Base-by-base conservation (phyloP, 2,888 invertebrate species). In the Hydraecia micacea region DNA sequence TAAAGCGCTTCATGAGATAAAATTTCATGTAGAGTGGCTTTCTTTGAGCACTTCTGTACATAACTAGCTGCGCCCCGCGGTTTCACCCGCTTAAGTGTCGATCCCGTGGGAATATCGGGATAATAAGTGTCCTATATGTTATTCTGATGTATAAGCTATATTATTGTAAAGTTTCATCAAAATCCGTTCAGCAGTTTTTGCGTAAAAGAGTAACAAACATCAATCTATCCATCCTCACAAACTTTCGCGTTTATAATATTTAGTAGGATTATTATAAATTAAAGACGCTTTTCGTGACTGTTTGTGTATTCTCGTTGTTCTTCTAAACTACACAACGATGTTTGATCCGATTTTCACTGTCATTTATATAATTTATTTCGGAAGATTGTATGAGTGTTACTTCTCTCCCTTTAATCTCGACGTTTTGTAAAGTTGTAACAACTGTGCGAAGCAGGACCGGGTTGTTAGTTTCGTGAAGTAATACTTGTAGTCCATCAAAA, bases 1-100 rank as follows among this genome's bases (percentile, higher is more conserved):
- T n/a, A 21, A 46, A 75, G 65, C 69, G 58, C 32, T 69, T 69
- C 32, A 36, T 49, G 25, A 58, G 52, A 80, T 80, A 21, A 49
- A 75, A 69, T 80, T 60, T 65, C 32, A 49, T 28, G 36, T 76
- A 21, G 21, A 49, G 52, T 52, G 39, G 28, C 13, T 52, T 81
- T 63, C 63, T 21, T 36, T 11, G 11, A 62, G 58, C 25, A 25
- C 25, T 55, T 46, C 5, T 46, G 0, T 55, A 25, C 9, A 25
- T 25, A 25, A 36, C 36, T 36, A 36, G 36, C 36, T 36, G 36
- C 6, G 36, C 36, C 36, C 36, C 36, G 36, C 4, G 36, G 6
- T 36, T 36, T 36, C 36, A 36, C 36, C 36, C 36, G 36, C 36
- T 5, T 36, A 36, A 36, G 36, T 36, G 36, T 36, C 36, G 36